Evolutionary conservation across 2,888 invertebrate species (phyloP).

Genomic region (Lithophane leautieri): DNA sequence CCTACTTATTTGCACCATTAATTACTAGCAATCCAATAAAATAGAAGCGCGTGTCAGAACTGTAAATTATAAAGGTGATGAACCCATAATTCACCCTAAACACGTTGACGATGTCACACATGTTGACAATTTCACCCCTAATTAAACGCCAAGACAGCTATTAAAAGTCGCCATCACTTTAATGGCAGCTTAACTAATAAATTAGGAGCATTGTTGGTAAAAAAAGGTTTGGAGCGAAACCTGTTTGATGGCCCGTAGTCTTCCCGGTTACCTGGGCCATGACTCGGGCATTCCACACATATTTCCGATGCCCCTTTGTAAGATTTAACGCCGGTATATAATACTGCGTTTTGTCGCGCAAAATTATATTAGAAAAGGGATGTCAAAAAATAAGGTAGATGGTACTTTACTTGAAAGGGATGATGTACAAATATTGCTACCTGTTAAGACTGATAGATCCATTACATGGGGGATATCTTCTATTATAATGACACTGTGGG

Average conservation of each 20-base stretch:
- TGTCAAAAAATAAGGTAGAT: constrained; percentile 36
- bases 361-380: constrained; percentile 44
- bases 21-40: constrained; percentile 1
- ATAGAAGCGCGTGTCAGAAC: constrained; percentile 9
- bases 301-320: constrained; percentile 62
- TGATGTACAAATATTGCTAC: constrained; percentile 55
- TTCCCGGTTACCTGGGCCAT: constrained; percentile 72
- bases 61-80: constrained; percentile 17
- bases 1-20: constrained; percentile 2
- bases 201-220: constrained; percentile 44
- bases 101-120: constrained; percentile 44
- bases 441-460: constrained; percentile 44
- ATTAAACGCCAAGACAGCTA: constrained; percentile 59
- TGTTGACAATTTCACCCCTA: constrained; percentile 55
- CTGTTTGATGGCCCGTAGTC: constrained; percentile 58
- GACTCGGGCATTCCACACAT: constrained; percentile 72
- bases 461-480: constrained; percentile 30
- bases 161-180: constrained; percentile 64
- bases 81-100: constrained; percentile 34
- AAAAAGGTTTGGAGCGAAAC: constrained; percentile 63
- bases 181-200: constrained; percentile 61
- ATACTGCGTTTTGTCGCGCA: constrained; percentile 50
- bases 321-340: constrained; percentile 34
- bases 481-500: constrained; percentile 25
- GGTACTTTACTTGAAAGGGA: constrained; percentile 32